phyloP scores from a whole-genome alignment of 2,113 vertebrate species.

The Dryoscopus gambensis region DNA sequence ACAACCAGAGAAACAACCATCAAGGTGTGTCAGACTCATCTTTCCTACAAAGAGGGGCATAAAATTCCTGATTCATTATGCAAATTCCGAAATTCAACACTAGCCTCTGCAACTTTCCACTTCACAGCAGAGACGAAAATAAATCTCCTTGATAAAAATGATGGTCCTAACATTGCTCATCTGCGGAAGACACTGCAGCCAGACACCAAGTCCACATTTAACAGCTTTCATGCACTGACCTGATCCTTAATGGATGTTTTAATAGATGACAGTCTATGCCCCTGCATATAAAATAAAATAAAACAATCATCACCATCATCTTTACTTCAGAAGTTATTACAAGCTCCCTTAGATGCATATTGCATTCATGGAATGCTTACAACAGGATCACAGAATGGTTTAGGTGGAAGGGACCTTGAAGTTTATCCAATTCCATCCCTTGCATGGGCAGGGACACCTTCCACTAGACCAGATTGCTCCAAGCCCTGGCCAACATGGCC shows the following conservation, averaged over 20 bases:
- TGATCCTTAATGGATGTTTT: not conserved
- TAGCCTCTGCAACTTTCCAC: fast-evolving
- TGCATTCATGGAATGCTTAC: fast-evolving
- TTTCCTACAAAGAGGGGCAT: not conserved
- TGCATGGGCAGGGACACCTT: not conserved
- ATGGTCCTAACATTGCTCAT: fast-evolving
- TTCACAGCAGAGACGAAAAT: not conserved
- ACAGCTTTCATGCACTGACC: not conserved
- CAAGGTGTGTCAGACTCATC: not conserved
- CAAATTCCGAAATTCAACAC: not conserved
- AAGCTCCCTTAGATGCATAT: not conserved
- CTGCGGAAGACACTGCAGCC: not conserved
- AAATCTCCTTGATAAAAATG: not conserved
- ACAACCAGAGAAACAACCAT: not conserved
- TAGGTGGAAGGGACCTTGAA: not conserved
- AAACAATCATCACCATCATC: not conserved
- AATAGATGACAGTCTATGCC: not conserved
- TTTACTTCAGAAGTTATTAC: not conserved
- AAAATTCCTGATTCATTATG: not conserved
- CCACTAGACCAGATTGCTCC: not conserved
- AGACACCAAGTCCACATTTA: not conserved
- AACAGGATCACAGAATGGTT: not conserved
- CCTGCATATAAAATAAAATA: not conserved
- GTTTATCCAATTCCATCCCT: fast-evolving
- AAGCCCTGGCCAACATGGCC: not conserved